Conservation (phyloP, 2,888 invertebrate genomes). For the Parnassius smintheus region DNA sequence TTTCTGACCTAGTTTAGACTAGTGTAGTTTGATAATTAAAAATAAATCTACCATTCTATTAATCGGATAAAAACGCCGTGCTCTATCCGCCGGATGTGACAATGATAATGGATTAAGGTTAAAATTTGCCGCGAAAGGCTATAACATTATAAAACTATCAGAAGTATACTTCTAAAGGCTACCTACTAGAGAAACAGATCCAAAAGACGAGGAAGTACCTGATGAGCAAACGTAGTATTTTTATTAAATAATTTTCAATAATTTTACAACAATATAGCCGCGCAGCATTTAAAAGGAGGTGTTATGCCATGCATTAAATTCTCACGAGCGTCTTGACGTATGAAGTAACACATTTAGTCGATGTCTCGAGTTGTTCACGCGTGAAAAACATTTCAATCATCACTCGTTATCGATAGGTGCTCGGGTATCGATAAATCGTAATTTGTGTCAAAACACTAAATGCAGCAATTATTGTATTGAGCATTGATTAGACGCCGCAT, state of each 20-base stretch:
- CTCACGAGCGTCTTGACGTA: conserved; percentile 56
- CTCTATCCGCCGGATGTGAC: conserved; percentile 47
- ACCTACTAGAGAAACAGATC: conserved; percentile 69
- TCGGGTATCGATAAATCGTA: conserved; percentile 29
- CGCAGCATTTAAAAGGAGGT: conserved; percentile 51
- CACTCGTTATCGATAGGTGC: conserved; percentile 25
- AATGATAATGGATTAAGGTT: conserved; percentile 55
- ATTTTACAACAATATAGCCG: conserved; percentile 67
- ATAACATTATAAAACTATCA: conserved; percentile 64
- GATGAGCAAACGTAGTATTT: conserved; percentile 68
- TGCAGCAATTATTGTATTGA: conserved; percentile 62
- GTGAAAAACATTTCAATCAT: conserved; percentile 57
- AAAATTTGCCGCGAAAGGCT: conserved; percentile 46
- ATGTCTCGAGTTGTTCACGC: conserved; percentile 69
- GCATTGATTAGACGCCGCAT: conserved; percentile 58
- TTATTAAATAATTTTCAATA: conserved; percentile 43
- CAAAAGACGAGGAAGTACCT: conserved; percentile 72
- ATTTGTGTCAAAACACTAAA: conserved; percentile 47
- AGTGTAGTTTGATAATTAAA: conserved; percentile 4
- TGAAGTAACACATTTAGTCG: conserved; percentile 77
- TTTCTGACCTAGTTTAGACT: conserved; percentile 13
- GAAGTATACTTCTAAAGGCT: conserved; percentile 54
- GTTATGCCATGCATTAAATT: conserved; percentile 51
- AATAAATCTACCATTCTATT: not conserved
- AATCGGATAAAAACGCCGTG: conserved; percentile 30